Percentiles rank a stretch among this genome's conserved stretches.
phyloP scores from a whole-genome alignment of 1,140 invertebrate species.

The Amphibalanus amphitrite region DNA sequence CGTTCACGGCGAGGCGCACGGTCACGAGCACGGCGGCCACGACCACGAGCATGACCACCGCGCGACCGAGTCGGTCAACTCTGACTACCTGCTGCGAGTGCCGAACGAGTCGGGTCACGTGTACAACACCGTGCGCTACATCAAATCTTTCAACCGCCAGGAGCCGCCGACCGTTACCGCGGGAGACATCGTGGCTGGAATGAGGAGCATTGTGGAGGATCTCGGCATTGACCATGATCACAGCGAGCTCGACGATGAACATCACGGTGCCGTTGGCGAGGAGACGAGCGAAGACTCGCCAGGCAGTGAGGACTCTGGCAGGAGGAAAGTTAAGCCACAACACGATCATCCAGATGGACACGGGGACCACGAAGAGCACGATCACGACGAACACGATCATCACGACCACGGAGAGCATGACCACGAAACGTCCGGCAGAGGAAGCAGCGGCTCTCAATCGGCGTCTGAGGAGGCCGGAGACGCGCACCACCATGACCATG shows the following conservation, averaged over 20 bases:
- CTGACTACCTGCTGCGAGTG: background rate
- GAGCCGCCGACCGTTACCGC: background rate
- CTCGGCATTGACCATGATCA: background rate
- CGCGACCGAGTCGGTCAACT: background rate
- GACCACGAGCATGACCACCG: background rate
- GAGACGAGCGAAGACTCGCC: background rate
- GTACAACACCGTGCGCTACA: background rate
- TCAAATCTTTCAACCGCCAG: background rate
- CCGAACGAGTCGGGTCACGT: background rate
- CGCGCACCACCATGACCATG: background rate
- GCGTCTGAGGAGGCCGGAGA: too few relatives aligned
- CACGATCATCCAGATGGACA: too few relatives aligned
- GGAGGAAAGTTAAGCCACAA: too few relatives aligned
- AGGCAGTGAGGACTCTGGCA: too few relatives aligned
- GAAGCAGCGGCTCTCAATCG: background rate
- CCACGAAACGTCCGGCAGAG: too few relatives aligned
- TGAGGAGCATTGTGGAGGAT: background rate
- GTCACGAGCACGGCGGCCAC: background rate
- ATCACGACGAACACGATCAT: background rate
- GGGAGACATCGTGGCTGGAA: background rate
- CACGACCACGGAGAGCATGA: constrained; percentile 3
- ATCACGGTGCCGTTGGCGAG: background rate
- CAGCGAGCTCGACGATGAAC: background rate
- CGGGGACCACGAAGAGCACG: constrained; percentile 3
- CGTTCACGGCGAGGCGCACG: background rate